Base-by-base conservation (phyloP, 1,140 invertebrate species). In the Coptotermes formosanus region DNA sequence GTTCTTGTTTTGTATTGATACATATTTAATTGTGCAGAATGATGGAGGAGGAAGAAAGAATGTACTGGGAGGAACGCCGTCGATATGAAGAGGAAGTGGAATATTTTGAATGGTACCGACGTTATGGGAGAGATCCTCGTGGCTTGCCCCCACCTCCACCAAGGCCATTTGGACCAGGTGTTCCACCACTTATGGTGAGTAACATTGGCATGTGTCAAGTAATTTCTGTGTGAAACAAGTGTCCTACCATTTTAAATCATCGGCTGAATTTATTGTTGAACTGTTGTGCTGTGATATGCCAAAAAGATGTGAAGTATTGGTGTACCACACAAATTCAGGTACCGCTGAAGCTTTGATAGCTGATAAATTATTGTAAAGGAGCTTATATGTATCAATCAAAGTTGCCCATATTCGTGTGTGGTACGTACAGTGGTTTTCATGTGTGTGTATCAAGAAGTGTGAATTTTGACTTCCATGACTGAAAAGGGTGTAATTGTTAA, bases 1-100 rank as follows among this genome's bases (percentile, higher is more conserved):
- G 30, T 21, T 85, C 25, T 82, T 38, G 9, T 23, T 64, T 69
- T 87, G 2, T 38, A 38, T 38, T 38, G 38, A 38, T 38, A 4
- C 69, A 38, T 38, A 38, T 83, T 86, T 55, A 30, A 32, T 21
- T n/a, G 64, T 11, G 14, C 64, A 88, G 89, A 92, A 95, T 91
- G 94, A 94, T 94, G 90, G 93, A 94, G 64, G 91, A 91, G 89
- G 96, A 97, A 88, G 96, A 97, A 89, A 93, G 96, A 89, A 94
- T 95, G 90, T 98, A 97, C 90, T 98, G 97, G 97, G 97, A 98
- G 89, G 97, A 97, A 88, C 91, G 95, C 84, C 92, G 96, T 32
- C 92, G 95, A 3, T 96, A 95, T 88, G 96, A 97, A 88, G 95
- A 96, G 87, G 96, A 96, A 89, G 94, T 94, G 88, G 95, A 97